Conservation (phyloP, 2,797 vertebrate genomes). For the Buceros bicornis region DNA sequence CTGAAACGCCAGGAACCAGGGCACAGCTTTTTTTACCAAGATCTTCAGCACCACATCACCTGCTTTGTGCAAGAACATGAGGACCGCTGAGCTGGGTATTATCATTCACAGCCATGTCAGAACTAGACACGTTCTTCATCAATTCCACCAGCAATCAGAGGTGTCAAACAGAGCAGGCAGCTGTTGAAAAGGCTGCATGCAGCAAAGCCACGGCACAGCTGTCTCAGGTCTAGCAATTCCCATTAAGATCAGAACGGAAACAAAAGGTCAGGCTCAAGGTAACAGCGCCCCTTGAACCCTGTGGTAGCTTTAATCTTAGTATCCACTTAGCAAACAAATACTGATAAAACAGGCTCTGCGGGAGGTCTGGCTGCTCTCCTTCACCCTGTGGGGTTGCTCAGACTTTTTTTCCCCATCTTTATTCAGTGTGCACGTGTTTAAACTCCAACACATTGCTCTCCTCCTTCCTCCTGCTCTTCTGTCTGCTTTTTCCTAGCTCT, state of each 20-base stretch:
- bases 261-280: background rate
- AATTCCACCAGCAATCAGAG: background rate
- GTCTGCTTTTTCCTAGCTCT: background rate
- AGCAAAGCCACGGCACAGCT: background rate
- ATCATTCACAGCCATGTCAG: background rate
- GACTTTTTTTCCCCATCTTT: background rate
- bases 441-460: background rate
- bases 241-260: background rate
- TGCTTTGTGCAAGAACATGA: background rate
- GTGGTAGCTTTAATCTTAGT: background rate
- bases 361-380: background rate
- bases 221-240: background rate
- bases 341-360: background rate
- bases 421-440: background rate
- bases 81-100: background rate
- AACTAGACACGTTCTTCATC: background rate
- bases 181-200: background rate
- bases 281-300: background rate
- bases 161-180: background rate
- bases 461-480: background rate
- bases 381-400: accelerated
- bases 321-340: background rate
- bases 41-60: background rate
- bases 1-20: background rate
- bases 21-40: background rate